Evolutionary conservation across 2,113 vertebrate genomes (phyloP), one percentile per base, ranked within the genome.

Genomic region (Vombatus ursinus): DNA sequence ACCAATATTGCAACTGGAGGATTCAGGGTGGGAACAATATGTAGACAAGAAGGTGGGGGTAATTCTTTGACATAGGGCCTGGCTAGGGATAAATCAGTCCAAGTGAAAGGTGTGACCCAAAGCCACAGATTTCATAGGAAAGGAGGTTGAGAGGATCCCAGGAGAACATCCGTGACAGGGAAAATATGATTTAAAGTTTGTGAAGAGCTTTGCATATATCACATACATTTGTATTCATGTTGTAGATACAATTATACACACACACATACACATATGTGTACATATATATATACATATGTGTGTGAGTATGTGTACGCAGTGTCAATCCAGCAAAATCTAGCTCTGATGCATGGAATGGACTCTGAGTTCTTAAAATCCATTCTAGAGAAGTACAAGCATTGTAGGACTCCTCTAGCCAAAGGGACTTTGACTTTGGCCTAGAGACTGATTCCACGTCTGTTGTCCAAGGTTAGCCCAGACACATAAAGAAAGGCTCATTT

Each of bases 1-100:
- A 96, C 98, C 97, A 94, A 22, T 8, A 53, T 48, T 90, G 91
- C 97, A 98, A 97, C 96, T 98, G 95, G 50, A 95, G 93, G 95
- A 95, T 97, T 98, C 97, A 97, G 94, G 91, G 92, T 50, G 89
- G 93, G 89, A 98, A 92, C 0, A 31, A 68, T 22, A n/a, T 77
- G 92, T 77, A 94, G 48, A 94, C 96, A 93, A 98, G 95, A 84
- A 50, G 95, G 91, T 95, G 84, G 44, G n/a, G 11, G 52, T 49
- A 95, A 97, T 97, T 97, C 96, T 52, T 95, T 94, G 90, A 97
- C 96, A 96, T 95, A 94, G 96, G 94, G 84, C 16, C 51, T 90
- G 93, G 90, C 95, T 92, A 4, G 31, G 54, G 92, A 96, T 95
- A 92, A 95, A 97, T 95, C 96, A 90, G 23, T 0, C 12, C 3